Evolutionary conservation across 2,888 invertebrate species (phyloP), one percentile per base, ranked within the genome.

Genomic region (Melanostoma scalare): DNA sequence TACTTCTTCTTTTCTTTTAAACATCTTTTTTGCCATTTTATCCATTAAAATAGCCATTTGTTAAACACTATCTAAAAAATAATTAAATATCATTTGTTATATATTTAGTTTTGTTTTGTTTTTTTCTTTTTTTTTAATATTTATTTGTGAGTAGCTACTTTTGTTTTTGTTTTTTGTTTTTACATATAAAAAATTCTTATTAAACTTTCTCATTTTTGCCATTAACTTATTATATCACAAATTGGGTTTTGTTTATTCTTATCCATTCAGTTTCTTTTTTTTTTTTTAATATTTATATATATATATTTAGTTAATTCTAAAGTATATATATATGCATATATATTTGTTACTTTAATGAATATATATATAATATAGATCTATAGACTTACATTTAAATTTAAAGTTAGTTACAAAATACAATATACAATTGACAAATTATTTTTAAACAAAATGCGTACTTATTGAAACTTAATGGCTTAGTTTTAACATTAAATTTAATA

Each of bases 31-130:
- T 52, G 61, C 73, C 68, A 79, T 79, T 74, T 73, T 67, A 74
- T 79, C 69, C 74, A 79, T 69, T 75, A 38, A 75, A 74, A 65
- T 84, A 84, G 74, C 79, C 79, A 71, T 84, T 84, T 74, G 52
- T 84, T 84, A 84, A 84, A 84, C 84, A 75, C 84, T 84, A 84
- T 84, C 84, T 84, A 84, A 84, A 84, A 84, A 79, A 84, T 84
- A 84, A 67, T 84, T 60, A 60, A 80, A 71, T 76, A 71, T 76
- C 53, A 44, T 69, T 65, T 69, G 74, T 74, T 67, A 56, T 68
- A 33, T 44, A 38, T 42, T 20, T 67, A 35, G 6, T 67, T 44
- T 10, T 30, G 40, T 52, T 20, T 58, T 38, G 8, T 9, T 58
- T 35, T 35, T 35, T n/a, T 78, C 65, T 20, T 53, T 44, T n/a